These are phyloP conservation scores for Scaeva pyrastri DNA, from an alignment of 2,888 invertebrate genomes.

Conservation along the genomic window DNA sequence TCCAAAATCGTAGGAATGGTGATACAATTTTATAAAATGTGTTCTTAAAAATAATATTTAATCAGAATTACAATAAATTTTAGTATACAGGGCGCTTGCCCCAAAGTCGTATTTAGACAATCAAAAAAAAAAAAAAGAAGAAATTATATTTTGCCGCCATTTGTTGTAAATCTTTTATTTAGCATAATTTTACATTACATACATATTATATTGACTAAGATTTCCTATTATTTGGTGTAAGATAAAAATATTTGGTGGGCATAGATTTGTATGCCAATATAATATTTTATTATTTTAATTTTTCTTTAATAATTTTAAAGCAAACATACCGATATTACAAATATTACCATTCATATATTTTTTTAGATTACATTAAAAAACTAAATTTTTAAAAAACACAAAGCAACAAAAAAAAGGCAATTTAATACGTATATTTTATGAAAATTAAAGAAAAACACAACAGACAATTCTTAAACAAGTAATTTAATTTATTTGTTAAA, in stretches of 20 bases:
- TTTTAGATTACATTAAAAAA: background rate
- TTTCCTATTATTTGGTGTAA: conserved; percentile 54
- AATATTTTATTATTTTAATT: conserved; percentile 41
- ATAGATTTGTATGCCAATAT: conserved; percentile 70
- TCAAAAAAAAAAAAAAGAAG: background rate
- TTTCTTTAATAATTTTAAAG: conserved; percentile 20
- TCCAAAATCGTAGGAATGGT: conserved; percentile 85
- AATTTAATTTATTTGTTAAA: conserved; percentile 37
- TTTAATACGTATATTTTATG: conserved; percentile 2
- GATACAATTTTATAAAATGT: background rate
- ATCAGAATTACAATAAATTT: conserved; percentile 8
- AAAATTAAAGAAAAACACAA: conserved; percentile 2
- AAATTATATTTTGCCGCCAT: conserved; percentile 59
- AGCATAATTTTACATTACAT: conserved; percentile 35
- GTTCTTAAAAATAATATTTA: conserved; percentile 1
- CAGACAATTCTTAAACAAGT: conserved; percentile 5
- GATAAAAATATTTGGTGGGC: background rate
- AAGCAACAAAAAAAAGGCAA: conserved; percentile 20
- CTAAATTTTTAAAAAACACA: conserved; percentile 17
- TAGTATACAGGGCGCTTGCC: background rate
- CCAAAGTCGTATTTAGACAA: conserved; percentile 8
- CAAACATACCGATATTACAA: background rate
- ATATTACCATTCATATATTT: background rate
- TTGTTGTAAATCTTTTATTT: conserved; percentile 48
- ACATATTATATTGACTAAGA: conserved; percentile 9